phyloP scores from a whole-genome alignment of 2,797 vertebrate species.

The Ctenopoma multispine region DNA sequence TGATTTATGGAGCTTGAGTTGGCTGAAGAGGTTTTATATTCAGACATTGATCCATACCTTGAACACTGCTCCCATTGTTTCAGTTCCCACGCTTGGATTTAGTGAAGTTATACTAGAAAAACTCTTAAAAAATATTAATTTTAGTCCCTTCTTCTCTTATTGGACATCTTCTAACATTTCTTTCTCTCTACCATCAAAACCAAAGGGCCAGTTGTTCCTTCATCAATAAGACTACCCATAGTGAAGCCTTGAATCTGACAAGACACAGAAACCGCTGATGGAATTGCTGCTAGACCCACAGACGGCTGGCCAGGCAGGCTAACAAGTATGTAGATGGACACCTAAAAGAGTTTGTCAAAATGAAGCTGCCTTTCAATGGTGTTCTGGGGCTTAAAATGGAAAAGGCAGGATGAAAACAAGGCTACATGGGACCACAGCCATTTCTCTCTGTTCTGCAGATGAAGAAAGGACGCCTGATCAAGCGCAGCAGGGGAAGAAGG shows the following conservation, averaged over 20 bases:
- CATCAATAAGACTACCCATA: conserved; percentile 59
- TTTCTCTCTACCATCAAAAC: conserved; percentile 56
- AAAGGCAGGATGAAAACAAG: conserved; percentile 69
- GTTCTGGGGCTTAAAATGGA: conserved; percentile 69
- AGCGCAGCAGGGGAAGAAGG: conserved; percentile 69
- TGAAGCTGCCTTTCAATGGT: conserved; percentile 55
- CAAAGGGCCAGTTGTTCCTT: conserved; percentile 47
- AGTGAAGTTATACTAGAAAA: conserved; percentile 23
- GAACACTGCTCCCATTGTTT: conserved; percentile 23
- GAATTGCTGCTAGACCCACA: conserved; percentile 59
- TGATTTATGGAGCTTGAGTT: not conserved
- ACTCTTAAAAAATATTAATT: conserved; percentile 44
- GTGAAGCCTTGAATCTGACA: conserved; percentile 64
- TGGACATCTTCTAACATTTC: conserved; percentile 65
- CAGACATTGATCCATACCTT: conserved; percentile 9
- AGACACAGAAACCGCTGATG: conserved; percentile 64
- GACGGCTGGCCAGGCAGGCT: conserved; percentile 55
- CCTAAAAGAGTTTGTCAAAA: conserved; percentile 74
- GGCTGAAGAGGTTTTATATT: conserved; percentile 1
- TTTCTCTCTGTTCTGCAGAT: conserved; percentile 78
- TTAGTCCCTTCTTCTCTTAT: conserved; percentile 63
- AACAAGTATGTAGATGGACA: conserved; percentile 73
- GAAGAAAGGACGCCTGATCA: conserved; percentile 79
- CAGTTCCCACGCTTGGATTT: conserved; percentile 11
- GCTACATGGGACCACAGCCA: conserved; percentile 69